These are phyloP conservation scores for Meghimatium bilineatum DNA, from an alignment of 2,888 invertebrate species.

Conservation along the genomic window DNA sequence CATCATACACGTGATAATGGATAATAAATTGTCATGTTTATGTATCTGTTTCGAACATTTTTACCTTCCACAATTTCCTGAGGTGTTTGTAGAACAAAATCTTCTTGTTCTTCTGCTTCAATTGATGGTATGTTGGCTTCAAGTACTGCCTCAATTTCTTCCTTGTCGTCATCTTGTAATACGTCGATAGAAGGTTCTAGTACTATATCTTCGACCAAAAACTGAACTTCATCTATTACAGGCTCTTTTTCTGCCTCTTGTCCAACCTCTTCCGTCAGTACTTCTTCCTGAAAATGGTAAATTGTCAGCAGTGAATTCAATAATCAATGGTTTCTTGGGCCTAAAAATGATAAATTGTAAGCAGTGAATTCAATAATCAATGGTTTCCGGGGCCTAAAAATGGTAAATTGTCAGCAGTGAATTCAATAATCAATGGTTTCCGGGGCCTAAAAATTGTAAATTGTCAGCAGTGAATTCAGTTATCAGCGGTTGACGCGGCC, in stretches of 20 bases:
- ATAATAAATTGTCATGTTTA: no score
- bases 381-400: no score
- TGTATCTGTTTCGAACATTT: no score
- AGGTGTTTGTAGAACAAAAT: no score
- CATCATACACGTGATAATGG: no score
- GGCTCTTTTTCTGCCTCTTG: background rate
- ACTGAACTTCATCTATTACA: background rate
- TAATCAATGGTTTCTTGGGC: no score
- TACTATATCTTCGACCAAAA: background rate
- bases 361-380: background rate
- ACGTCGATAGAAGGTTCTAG: background rate
- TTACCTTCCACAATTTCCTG: no score
- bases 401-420: background rate
- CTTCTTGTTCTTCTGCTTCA: no score
- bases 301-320: background rate
- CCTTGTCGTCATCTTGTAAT: background rate
- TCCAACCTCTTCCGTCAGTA: background rate
- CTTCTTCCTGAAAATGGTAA: background rate
- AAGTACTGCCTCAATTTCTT: background rate
- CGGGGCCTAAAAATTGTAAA: background rate
- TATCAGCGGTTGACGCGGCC: no score
- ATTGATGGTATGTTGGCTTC: background rate
- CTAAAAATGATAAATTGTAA: background rate
- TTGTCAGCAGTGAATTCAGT: background rate
- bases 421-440: no score